A percentile compares a stretch with the other conserved stretches of the same genome.
Evolutionary conservation across 2,113 vertebrate genomes (phyloP).

Genomic region (Gallinago undulata): DNA sequence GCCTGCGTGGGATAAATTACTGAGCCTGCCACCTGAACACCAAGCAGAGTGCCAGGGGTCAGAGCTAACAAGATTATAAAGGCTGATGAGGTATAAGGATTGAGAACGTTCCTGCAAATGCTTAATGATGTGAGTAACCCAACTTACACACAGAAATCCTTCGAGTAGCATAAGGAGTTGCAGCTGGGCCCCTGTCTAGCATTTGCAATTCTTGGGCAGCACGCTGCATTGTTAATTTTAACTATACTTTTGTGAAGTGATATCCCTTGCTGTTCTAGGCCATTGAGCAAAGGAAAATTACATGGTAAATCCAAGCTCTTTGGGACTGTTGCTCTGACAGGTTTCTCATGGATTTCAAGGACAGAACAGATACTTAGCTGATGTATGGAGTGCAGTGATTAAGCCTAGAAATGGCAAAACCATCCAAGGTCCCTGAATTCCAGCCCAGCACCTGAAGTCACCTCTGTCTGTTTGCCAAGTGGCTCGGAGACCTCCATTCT

Average conservation of each 20-base stretch:
- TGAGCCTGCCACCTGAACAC: background rate
- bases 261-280: background rate
- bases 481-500: background rate
- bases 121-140: conserved; percentile 21
- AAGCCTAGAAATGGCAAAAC: background rate
- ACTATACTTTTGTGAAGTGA: background rate
- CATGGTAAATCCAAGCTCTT: background rate
- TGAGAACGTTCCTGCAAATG: background rate
- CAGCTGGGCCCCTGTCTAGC: background rate
- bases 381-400: fast-evolving
- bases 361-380: background rate
- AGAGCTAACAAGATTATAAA: background rate
- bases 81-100: background rate
- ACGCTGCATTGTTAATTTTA: conserved; percentile 1
- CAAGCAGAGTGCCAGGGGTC: conserved; percentile 8
- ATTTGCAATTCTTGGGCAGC: background rate
- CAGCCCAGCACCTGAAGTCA: background rate
- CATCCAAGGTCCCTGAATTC: background rate
- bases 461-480: background rate
- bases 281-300: conserved; percentile 8
- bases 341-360: background rate
- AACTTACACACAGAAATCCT: background rate
- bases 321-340: background rate
- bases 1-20: background rate
- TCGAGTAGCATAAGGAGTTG: background rate